Conservation (phyloP, 2,888 invertebrate genomes). For the Teinopalpus imperialis region DNA sequence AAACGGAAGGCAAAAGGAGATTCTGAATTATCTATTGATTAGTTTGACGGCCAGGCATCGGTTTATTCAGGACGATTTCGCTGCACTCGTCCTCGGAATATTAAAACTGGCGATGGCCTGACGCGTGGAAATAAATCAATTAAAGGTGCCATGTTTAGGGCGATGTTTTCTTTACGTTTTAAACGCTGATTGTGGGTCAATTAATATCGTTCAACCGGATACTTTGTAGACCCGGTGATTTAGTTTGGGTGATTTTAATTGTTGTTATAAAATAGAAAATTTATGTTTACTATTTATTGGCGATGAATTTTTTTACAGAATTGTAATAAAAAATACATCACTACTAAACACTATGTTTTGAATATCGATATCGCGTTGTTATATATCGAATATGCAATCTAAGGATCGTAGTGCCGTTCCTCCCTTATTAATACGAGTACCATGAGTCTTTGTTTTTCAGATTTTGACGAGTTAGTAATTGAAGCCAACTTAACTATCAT, state of each 20-base stretch:
- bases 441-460: no score
- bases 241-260: background rate
- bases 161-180: constrained; percentile 14
- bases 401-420: no score
- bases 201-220: constrained; percentile 17
- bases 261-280: no score
- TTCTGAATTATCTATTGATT: constrained; percentile 35
- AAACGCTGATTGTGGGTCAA: constrained; percentile 15
- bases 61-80: constrained; percentile 69
- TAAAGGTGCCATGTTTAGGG: constrained; percentile 31
- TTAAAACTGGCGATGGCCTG: constrained; percentile 40
- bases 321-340: no score
- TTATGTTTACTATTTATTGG: no score
- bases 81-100: constrained; percentile 51
- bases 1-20: constrained; percentile 13
- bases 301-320: no score
- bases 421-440: no score
- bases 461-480: no score
- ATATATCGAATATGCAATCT: no score
- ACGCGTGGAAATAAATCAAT: constrained; percentile 37
- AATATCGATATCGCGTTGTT: no score
- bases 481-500: no score
- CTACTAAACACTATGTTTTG: no score
- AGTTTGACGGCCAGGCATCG: constrained; percentile 33
- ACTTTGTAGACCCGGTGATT: constrained; percentile 6